Base-by-base conservation (phyloP, 2,888 invertebrate genomes). In the Brachynemurus nebulosus region DNA sequence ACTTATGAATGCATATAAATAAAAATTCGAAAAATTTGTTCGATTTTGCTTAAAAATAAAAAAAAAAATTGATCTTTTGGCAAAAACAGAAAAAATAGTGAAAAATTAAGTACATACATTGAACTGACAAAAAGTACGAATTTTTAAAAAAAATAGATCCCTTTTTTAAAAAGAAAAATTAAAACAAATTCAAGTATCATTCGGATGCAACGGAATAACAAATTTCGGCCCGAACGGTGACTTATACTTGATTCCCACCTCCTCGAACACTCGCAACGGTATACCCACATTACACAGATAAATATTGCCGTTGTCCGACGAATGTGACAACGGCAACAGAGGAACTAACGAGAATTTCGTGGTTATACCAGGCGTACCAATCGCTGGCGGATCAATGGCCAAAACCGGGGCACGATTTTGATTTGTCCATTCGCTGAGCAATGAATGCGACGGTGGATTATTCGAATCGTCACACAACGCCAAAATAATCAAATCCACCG, bases 241-340 rank as follows among this genome's bases (percentile, higher is more conserved):
- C 56, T 78, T 76, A 68, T 90, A 92, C 50, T 71, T 71, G 49
- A 91, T 79, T 45, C 80, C 80, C 53, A 80, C 76, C 55, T 81
- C 80, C 42, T 71, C 67, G 67, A 82, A 89, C 55, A 89, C 72
- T 60, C 76, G 75, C 52, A 74, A 69, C 20, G 92, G 90, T 57
- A 90, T 74, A 52, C 84, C 85, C 57, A 90, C 71, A 69, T 90
- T 86, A 61, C 86, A 86, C 51, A 91, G 72, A 69, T 86, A 89
- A 53, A 89, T 68, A 63, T 81, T 80, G 40, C 85, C 81, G 57
- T 76, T 76, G 53, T 70, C 70, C 47, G 67, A 60, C 46, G 72
- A 68, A 60, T 78, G 72, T 6, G 72, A 67, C 39, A 85, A 65
- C 30, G 86, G 86, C 56, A 86, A 65, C 37, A 75, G 78, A 40